A percentile compares a stretch with the other conserved stretches of the same genome.
These are phyloP conservation scores for Helarctos malayanus DNA, from an alignment of 2,797 vertebrate genomes.

Conservation along the genomic window DNA sequence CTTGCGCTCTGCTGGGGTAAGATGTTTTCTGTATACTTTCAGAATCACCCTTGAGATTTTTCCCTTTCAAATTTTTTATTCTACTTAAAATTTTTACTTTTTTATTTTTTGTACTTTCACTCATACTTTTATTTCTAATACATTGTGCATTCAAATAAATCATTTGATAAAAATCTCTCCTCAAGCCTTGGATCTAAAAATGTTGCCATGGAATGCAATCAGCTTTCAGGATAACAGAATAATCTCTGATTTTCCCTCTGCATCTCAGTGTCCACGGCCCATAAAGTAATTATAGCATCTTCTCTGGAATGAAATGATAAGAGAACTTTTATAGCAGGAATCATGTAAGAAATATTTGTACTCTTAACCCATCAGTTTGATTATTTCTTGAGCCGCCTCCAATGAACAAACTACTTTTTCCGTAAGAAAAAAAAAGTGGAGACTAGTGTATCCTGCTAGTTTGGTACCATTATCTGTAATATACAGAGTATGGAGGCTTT, in stretches of 20 bases:
- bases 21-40: background rate
- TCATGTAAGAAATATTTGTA: background rate
- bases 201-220: background rate
- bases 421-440: background rate
- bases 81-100: background rate
- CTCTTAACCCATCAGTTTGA: background rate
- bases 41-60: background rate
- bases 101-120: background rate
- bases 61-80: background rate
- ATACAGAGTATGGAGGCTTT: background rate
- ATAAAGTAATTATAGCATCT: background rate
- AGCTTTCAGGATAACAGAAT: background rate
- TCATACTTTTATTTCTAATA: background rate
- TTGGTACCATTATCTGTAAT: background rate
- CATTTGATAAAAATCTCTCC: background rate
- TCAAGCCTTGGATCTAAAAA: background rate
- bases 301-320: background rate
- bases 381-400: background rate
- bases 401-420: background rate
- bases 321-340: background rate
- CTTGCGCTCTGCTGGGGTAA: background rate
- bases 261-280: background rate
- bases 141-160: background rate
- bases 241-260: background rate
- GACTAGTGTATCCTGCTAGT: background rate